Conservation (phyloP, 2,888 invertebrate genomes). For the Fragum whitleyi region DNA sequence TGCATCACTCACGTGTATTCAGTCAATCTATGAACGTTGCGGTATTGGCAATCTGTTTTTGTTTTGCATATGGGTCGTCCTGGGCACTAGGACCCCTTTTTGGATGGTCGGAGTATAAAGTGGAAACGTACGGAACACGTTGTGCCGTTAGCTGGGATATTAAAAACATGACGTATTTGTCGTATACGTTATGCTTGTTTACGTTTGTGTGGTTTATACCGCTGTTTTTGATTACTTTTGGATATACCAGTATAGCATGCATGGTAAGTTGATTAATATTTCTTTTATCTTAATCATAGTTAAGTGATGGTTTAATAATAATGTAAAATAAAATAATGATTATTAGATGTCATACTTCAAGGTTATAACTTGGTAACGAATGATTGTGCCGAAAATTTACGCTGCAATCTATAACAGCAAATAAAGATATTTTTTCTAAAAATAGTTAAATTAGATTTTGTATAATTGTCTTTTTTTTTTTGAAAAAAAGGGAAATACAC, state of each 20-base stretch:
- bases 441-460: no score
- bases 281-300: no score
- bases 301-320: no score
- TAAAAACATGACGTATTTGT: constrained; percentile 19
- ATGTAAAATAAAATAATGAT: no score
- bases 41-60: constrained; percentile 19
- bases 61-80: constrained; percentile 27
- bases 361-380: no score
- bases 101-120: constrained; percentile 47
- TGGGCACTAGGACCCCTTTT: constrained; percentile 51
- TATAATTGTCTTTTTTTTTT: no score
- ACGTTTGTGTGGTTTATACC: constrained; percentile 51
- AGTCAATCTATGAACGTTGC: constrained; percentile 22
- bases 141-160: constrained; percentile 51
- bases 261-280: constrained; percentile 35
- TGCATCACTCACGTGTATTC: constrained; percentile 21
- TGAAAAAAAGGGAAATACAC: no score
- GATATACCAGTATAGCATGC: constrained; percentile 46
- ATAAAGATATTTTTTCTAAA: no score
- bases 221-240: constrained; percentile 35
- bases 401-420: no score
- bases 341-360: no score
- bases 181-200: constrained; percentile 40
- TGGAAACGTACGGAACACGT: constrained; percentile 38
- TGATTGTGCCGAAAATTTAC: no score